A percentile compares a stretch with the other conserved stretches of the same genome.
Conservation (phyloP, 1,140 invertebrate genomes). For the Tetramorium parvispinum region DNA sequence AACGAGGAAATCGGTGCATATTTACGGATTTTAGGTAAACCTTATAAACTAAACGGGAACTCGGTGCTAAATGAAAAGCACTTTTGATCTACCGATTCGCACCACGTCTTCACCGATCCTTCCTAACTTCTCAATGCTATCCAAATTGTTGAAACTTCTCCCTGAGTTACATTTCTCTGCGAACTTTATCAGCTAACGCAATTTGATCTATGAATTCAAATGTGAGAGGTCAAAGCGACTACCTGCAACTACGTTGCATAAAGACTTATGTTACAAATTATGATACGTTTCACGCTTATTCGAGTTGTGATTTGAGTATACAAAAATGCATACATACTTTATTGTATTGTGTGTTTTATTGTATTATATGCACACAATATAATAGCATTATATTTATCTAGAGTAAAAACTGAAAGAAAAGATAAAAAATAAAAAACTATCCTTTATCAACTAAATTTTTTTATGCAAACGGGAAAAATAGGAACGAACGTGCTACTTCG, state of each 20-base stretch:
- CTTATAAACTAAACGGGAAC: background rate
- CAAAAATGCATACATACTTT: background rate
- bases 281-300: background rate
- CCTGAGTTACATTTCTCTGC: slow-evolving; percentile 30
- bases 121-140: slow-evolving; percentile 47
- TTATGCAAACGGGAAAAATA: slow-evolving; percentile 4
- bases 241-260: background rate
- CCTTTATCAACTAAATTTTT: slow-evolving; percentile 4
- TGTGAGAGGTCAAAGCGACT: slow-evolving; percentile 23
- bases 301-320: background rate
- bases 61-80: slow-evolving; percentile 33
- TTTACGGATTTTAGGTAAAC: background rate
- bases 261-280: background rate
- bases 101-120: slow-evolving; percentile 34
- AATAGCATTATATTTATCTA: background rate
- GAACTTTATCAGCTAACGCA: slow-evolving; percentile 45
- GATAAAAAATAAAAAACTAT: background rate
- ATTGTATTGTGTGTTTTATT: background rate
- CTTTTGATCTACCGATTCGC: slow-evolving; percentile 44
- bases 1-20: background rate
- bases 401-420: background rate
- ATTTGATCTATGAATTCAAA: slow-evolving; percentile 40
- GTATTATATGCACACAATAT: background rate
- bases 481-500: background rate
- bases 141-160: slow-evolving; percentile 54